Base-by-base conservation (phyloP, 2,888 invertebrate genomes). In the Sipha maydis region DNA sequence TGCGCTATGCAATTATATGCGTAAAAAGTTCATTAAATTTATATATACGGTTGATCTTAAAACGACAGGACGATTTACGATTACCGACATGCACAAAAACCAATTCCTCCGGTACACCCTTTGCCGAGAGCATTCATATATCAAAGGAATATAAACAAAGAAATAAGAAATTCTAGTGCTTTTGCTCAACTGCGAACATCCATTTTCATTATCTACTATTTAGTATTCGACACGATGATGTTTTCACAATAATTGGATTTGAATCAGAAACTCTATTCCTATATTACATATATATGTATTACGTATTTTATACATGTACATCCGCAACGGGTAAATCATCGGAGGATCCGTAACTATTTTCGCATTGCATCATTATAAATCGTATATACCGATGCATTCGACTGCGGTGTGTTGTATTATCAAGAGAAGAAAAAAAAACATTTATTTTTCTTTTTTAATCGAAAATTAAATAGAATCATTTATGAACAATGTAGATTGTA, bases 171-270 rank as follows among this genome's bases (percentile, higher is more conserved):
- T 41, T 41, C 41, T 11, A 17, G 1, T 56, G 56, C 2, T 56
- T 56, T 56, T 56, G n/a, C 56, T 56, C 4, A 1, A 0, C 41
- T 41, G 3, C 25, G 3, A 48, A 14, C 11, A 48, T 48, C 14
- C 2, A 14, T 48, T 48, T 48, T 48, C 48, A 11, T 11, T 48
- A 14, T 25, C 61, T 41, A 41, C 8, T 11, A 41, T 41, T 41
- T 3, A 34, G 17, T 19, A 56, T 56, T 21, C 7, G 61, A 61
- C 25, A 9, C 21, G 25, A 61, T 3, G 61, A 61, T 61, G 9
- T 75, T 75, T 75, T 38, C 56, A 28, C 28, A 34, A 56, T 56
- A n/a, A 75, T 56, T 83, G 75, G 28, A 75, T 83, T 83, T n/a
- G 56, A 83, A 75, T 83, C 75, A 31, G 38, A 83, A 75, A 75